Percentiles rank a stretch among this genome's conserved stretches.
Evolutionary conservation across 2,888 invertebrate genomes (phyloP).

Genomic region (Conus canariensis): DNA sequence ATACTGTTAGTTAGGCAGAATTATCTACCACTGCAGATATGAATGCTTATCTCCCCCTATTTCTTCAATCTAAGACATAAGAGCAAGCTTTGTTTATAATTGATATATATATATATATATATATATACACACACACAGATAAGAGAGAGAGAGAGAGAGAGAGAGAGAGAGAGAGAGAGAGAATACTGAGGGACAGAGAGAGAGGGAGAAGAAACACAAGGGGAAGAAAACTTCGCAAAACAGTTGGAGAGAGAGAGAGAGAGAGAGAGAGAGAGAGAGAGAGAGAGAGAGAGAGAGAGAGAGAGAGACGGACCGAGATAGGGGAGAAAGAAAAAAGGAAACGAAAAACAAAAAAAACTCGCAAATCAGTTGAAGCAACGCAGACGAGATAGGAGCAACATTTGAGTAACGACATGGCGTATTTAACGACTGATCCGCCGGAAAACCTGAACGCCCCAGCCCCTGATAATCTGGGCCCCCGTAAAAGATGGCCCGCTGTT

Average conservation of each 20-base stretch:
- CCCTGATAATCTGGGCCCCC: neutral
- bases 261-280: slow-evolving; percentile 23
- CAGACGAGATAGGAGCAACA: slow-evolving; percentile 24
- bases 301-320: neutral
- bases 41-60: too few species aligned
- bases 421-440: neutral
- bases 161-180: too few species aligned
- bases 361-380: neutral
- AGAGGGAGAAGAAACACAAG: neutral
- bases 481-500: neutral
- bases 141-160: too few species aligned
- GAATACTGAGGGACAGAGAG: too few species aligned
- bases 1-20: too few species aligned
- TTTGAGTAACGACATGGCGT: slow-evolving; percentile 20
- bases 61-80: too few species aligned
- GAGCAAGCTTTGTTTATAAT: too few species aligned
- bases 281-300: slow-evolving; percentile 23
- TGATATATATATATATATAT: too few species aligned
- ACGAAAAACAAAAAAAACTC: too few species aligned
- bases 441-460: neutral
- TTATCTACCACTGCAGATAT: too few species aligned
- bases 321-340: neutral
- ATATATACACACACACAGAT: too few species aligned
- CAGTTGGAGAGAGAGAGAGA: neutral
- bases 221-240: neutral